Evolutionary conservation across 2,113 vertebrate species (phyloP), one percentile per base, ranked within the genome.

Genomic region (Myotis davidii): DNA sequence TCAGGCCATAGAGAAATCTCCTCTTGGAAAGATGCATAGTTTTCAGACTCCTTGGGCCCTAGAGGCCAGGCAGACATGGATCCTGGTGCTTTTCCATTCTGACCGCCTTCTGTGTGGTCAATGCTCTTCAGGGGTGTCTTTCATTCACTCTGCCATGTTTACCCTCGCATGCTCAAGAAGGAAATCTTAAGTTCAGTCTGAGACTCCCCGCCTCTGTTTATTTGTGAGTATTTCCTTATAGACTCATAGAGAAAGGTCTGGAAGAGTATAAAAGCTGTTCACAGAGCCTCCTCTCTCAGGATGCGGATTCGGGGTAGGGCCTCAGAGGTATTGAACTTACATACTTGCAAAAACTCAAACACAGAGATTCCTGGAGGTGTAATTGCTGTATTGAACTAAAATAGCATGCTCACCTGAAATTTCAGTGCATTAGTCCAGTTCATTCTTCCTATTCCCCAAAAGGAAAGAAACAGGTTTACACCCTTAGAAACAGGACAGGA

Each of bases 161-260:
- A 34, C 76, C 37, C 9, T 54, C 13, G 2, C 37, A 6, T 23
- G 85, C 21, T 86, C 59, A 50, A 77, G 77, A 67, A 20, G 5
- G 12, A 86, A 92, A 77, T 65, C 74, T 34, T 74, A 82, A 77
- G 48, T 7, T 54, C 27, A 85, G 59, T 67, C 67, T 29, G 23
- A 74, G 78, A 11, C 0, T 1, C 74, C 54, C 64, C 20, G 61
- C 8, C 20, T 23, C 39, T 52, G 2, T 61, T 59, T 64, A 74
- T 0, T 72, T 42, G 39, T 48, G 61, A 77, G 17, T 70, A 25
- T 85, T 39, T 94, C 94, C 78, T 85, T 74, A 10, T 37, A 69
- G 72, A 78, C 23, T 39, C 78, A 84, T 45, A 91, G 67, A 77
- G 56, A 89, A 76, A 21, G 65, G 76, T 88, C 78, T 91, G 48